These are phyloP conservation scores for Dryobates pubescens DNA, from an alignment of 2,797 vertebrate genomes.

Conservation along the genomic window DNA sequence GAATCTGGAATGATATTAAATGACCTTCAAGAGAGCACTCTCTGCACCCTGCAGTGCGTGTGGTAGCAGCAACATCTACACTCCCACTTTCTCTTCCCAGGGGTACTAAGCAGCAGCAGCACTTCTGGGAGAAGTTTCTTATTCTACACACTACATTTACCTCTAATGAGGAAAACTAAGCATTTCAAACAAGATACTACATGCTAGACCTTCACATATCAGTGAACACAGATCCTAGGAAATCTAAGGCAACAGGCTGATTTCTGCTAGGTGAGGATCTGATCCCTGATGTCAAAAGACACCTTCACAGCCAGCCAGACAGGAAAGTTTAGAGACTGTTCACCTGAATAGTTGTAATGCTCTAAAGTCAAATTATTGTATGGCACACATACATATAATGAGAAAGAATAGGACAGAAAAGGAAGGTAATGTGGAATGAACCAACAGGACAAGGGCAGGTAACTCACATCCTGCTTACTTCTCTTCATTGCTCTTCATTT, in stretches of 20 bases:
- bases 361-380: background rate
- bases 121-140: slow-evolving; percentile 45
- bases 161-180: slow-evolving; percentile 63
- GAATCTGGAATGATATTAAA: slow-evolving; percentile 43
- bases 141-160: slow-evolving; percentile 70
- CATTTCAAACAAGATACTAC: slow-evolving; percentile 7
- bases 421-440: background rate
- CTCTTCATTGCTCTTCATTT: background rate
- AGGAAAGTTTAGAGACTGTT: background rate
- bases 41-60: background rate
- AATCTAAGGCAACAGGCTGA: background rate
- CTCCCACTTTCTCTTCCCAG: slow-evolving; percentile 9
- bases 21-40: slow-evolving; percentile 9
- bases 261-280: background rate
- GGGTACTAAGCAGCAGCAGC: slow-evolving; percentile 24
- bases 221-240: background rate
- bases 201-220: background rate
- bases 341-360: background rate
- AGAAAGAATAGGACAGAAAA: background rate
- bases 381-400: background rate
- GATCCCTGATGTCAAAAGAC: slow-evolving; percentile 7
- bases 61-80: slow-evolving; percentile 14
- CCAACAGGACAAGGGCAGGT: background rate
- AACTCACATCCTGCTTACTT: background rate
- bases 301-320: slow-evolving; percentile 7